Evolutionary conservation across 1,140 invertebrate genomes (phyloP).

Genomic region (Chironomus striatipennis): DNA sequence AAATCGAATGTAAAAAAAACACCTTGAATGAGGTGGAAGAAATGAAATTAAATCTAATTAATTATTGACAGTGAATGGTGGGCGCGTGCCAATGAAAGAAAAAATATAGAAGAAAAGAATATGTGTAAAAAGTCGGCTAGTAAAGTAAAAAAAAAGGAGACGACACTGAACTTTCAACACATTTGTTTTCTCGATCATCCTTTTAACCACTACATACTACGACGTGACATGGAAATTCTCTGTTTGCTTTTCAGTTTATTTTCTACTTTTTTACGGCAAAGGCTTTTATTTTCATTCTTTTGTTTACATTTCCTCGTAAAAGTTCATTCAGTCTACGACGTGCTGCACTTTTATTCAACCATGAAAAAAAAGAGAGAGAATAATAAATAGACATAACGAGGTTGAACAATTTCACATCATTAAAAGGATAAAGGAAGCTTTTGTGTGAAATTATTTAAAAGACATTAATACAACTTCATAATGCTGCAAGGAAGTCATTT

Average conservation of each 20-base stretch:
- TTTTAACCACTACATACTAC: slow-evolving; percentile 1
- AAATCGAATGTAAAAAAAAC: not conserved
- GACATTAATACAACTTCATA: too few relatives aligned
- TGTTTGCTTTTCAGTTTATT: slow-evolving; percentile 25
- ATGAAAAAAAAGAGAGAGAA: too few relatives aligned
- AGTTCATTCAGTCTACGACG: too few relatives aligned
- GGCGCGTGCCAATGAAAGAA: not conserved
- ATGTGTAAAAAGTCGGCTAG: not conserved
- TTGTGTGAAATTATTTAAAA: too few relatives aligned
- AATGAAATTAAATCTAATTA: slow-evolving; percentile 7
- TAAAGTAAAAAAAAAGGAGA: not conserved
- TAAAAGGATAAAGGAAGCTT: too few relatives aligned
- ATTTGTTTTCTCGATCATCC: not conserved
- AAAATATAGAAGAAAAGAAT: not conserved
- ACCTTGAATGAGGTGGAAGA: not conserved
- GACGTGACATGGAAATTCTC: slow-evolving; percentile 6
- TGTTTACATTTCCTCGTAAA: too few relatives aligned
- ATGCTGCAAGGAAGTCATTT: too few relatives aligned
- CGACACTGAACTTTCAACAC: not conserved
- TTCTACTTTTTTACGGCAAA: not conserved
- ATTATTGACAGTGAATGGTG: not conserved
- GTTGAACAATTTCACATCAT: too few relatives aligned
- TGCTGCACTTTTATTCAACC: too few relatives aligned
- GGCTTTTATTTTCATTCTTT: not conserved
- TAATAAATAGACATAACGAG: too few relatives aligned